Evolutionary conservation across 2,113 vertebrate genomes (phyloP), one percentile per base, ranked within the genome.

Genomic region (Passer domesticus): DNA sequence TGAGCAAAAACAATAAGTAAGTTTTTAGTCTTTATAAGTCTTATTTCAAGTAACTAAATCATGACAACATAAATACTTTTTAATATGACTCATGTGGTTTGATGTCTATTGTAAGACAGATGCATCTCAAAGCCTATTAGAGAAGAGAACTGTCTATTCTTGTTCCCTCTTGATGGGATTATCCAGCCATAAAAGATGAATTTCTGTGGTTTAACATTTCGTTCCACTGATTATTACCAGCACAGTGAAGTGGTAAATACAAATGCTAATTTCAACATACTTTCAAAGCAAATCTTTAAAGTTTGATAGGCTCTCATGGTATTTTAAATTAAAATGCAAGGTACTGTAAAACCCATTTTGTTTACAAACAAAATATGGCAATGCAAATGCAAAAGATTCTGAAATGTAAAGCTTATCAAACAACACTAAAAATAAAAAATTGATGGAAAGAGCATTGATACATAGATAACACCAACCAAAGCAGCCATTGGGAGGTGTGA

Each of bases 181-280:
- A 97, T 94, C 73, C 96, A 97, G 92, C 83, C 89, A 92, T 97
- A 97, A 96, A 97, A 97, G 79, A 97, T 96, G 66, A 76, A 96
- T 97, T 97, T 97, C 47, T 68, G 92, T 66, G 49, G 93, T 96
- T 97, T 97, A 88, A 72, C 74, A 86, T 97, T 97, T 97, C 6
- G 16, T 96, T 98, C 68, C 90, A 77, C 80, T 96, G 91, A 97
- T 97, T 95, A 97, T 96, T 91, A 96, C 70, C 63, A 97, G 83
- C 89, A 97, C 89, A 97, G 81, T 96, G 83, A 96, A 96, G 94
- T 96, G 87, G 56, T 83, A 98, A 98, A 97, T 97, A 95, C 80
- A 96, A 96, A 96, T 97, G 97, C 49, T 97, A 95, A 97, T 97
- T 96, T 97, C 72, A 94, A 77, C 80, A 80, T 87, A 97, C 83